Evolutionary conservation across 2,113 vertebrate species (phyloP), one percentile per base, ranked within the genome.

Genomic region (Peromyscus californicus): DNA sequence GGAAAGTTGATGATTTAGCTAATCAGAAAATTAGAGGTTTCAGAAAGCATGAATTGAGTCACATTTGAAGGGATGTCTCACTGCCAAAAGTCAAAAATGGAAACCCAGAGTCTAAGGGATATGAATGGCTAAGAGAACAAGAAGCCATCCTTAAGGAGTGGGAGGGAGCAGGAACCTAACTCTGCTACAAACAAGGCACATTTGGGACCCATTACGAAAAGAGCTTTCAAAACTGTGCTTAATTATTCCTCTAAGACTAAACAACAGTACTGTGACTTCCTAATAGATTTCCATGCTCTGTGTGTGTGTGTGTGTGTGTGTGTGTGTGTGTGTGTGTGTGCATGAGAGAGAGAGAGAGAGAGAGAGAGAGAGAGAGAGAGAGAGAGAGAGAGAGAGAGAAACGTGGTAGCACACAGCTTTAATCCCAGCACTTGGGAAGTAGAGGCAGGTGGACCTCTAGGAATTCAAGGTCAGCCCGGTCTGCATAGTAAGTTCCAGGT

Each of bases 1-100:
- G 61, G 59, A 63, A 97, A 82, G 65, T 82, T 98, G 84, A 80
- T 93, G 91, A 91, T 82, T 91, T 89, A 88, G 75, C 39, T 97
- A 86, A 95, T 89, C 72, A 96, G 89, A 88, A 97, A 97, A 96
- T 93, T n/a, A 80, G 91, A 95, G 75, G 90, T 79, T 95, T 96
- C n/a, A 93, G 45, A 70, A 95, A 93, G 85, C 89, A 67, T n/a
- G 61, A 76, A 91, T 21, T 92, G 76, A 96, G 42, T 91, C 91
- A 94, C 93, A 74, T 95, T 82, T 89, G 70, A 95, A 96, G 48
- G 76, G 54, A 94, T 79, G 93, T 96, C 36, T 87, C 61, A 45
- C 24, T 90, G 72, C 72, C 85, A 91, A 95, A 89, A 89, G 82
- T 82, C 10, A 94, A 85, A 76, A 96, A 65, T 51, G 24, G 69